Evolutionary conservation across 92 coral and sea anemone genomes (phyloP).

Genomic region (Galaxea fascicularis): DNA sequence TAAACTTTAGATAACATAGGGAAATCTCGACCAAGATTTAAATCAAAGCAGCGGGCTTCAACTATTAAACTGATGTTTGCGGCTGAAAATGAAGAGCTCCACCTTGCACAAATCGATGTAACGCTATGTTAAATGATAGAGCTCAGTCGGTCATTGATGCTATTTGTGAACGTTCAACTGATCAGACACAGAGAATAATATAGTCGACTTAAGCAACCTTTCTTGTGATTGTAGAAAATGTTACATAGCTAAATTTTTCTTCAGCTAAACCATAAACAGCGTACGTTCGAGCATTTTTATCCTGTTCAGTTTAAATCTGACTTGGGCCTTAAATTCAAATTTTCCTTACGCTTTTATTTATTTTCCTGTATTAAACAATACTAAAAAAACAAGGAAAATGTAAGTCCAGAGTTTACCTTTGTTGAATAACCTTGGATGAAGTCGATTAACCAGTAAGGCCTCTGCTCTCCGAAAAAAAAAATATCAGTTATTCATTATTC

Average conservation of each 20-base stretch:
- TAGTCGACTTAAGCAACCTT: background rate
- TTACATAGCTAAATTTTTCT: too few relatives aligned
- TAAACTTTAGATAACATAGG: background rate
- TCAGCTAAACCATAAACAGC: background rate
- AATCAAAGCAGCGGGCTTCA: background rate
- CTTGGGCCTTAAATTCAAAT: background rate
- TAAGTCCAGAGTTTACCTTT: background rate
- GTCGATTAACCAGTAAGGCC: background rate
- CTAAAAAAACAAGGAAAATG: background rate
- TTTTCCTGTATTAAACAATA: background rate
- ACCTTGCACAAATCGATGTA: background rate
- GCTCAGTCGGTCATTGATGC: too few relatives aligned
- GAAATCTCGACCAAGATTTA: background rate
- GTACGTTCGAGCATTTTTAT: background rate
- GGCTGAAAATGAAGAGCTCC: background rate
- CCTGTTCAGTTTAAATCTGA: background rate
- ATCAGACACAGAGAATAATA: background rate
- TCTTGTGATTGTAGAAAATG: background rate
- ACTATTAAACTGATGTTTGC: background rate
- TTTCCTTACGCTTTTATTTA: too few relatives aligned
- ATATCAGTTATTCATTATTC: slow-evolving; percentile 1
- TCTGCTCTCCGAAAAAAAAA: background rate
- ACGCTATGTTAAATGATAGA: background rate
- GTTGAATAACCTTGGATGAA: background rate
- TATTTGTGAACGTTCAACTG: too few relatives aligned